These are phyloP conservation scores for Gorsachius magnificus DNA, from an alignment of 2,797 vertebrate species.

Conservation along the genomic window DNA sequence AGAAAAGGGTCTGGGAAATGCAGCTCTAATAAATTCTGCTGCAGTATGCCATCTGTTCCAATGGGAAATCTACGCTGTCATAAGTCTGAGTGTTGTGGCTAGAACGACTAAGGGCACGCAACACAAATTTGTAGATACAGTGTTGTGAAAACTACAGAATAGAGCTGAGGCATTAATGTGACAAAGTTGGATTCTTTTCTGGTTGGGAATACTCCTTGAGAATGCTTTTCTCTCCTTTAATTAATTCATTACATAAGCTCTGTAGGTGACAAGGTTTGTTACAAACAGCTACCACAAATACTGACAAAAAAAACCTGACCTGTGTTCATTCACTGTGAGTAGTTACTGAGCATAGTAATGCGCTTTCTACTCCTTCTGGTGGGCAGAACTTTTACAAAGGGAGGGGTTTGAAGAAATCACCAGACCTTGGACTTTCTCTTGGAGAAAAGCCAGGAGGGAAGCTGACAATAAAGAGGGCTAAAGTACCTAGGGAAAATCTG, in stretches of 20 bases:
- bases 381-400: neutral
- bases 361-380: neutral
- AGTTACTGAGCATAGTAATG: neutral
- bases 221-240: neutral
- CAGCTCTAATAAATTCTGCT: constrained; percentile 30
- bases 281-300: neutral
- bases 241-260: neutral
- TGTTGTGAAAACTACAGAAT: neutral
- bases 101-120: neutral
- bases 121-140: neutral
- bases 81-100: constrained; percentile 46
- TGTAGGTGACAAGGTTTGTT: neutral
- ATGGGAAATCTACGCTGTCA: constrained; percentile 14
- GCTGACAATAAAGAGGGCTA: neutral
- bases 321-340: neutral
- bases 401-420: neutral
- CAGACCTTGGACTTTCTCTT: neutral
- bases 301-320: neutral
- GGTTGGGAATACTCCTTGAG: neutral
- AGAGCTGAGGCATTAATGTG: neutral
- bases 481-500: neutral
- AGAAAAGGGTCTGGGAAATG: neutral
- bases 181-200: neutral
- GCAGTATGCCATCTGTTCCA: constrained; percentile 27
- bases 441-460: neutral